Evolutionary conservation across 2,888 invertebrate species (phyloP), one percentile per base, ranked within the genome.

Genomic region (Ormyrus thymus): DNA sequence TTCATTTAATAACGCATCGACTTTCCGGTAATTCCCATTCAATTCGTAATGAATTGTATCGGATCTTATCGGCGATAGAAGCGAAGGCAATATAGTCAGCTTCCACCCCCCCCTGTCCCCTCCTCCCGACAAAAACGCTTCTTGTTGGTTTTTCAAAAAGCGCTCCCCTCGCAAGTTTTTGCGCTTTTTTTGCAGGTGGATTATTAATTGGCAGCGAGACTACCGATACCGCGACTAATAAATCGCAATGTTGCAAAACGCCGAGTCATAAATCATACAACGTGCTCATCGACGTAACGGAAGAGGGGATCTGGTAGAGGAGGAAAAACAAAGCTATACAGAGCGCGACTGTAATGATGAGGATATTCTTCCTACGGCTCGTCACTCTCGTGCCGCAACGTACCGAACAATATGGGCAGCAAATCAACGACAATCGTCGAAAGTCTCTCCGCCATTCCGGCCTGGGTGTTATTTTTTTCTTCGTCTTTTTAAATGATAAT

Each of bases 171-270:
- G 6, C 13, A 48, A 13, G 3, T 70, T 74, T 73, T 66, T 73
- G 6, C 59, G 29, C 45, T 66, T 11, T 51, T 68, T 69, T 62
- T 45, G 15, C 62, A 29, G 46, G 43, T 50, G 48, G 61, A 72
- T 79, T 65, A 72, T 72, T 75, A 75, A 75, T 79, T 75, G 76
- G 61, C 62, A 50, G 15, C 11, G 61, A 66, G 55, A 61, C 59
- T 64, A 72, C 61, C 66, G 66, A 71, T 71, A 51, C 11, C 55
- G 7, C 53, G 70, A 53, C 56, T 15, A 76, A 79, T 76, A 79
- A 79, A 76, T 71, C 56, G 66, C 61, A 48, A 69, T 56, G 62
- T 68, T 62, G 61, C 68, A 65, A 78, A 77, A 78, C 58, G 69
- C 13, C 43, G 9, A 55, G 62, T 55, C 65, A 66, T 79, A 76